phyloP scores from a whole-genome alignment of 2,113 vertebrate genomes.

The Centropus unirufus region DNA sequence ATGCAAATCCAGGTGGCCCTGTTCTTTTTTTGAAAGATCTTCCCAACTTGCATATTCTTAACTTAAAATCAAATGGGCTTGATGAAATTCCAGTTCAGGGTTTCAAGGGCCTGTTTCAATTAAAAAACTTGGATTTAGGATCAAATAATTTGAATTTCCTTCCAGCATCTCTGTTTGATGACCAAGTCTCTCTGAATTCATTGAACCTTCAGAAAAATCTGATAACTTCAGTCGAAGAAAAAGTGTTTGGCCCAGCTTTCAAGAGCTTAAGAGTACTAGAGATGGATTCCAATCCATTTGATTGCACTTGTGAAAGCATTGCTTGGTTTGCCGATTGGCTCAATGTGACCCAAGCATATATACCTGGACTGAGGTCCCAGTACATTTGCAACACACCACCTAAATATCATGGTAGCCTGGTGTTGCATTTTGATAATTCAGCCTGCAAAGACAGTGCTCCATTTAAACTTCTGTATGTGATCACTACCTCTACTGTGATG shows the following conservation, averaged over 20 bases:
- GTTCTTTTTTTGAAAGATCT: conserved; percentile 84
- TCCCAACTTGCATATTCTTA: conserved; percentile 74
- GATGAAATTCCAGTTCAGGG: conserved; percentile 88
- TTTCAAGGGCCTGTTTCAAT: conserved; percentile 79
- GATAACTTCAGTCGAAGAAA: conserved; percentile 85
- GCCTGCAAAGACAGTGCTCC: conserved; percentile 91
- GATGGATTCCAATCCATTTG: conserved; percentile 92
- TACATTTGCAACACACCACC: conserved; percentile 92
- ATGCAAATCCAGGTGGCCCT: conserved; percentile 85
- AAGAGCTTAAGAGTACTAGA: conserved; percentile 79
- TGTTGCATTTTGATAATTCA: conserved; percentile 83
- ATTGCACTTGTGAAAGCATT: conserved; percentile 96
- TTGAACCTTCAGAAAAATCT: conserved; percentile 89
- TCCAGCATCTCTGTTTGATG: conserved; percentile 81
- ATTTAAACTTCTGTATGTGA: conserved; percentile 83
- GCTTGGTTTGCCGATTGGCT: conserved; percentile 92
- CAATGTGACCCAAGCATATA: conserved; percentile 78
- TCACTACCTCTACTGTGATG: conserved; percentile 72
- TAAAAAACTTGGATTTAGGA: conserved; percentile 80
- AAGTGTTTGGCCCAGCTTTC: conserved; percentile 82
- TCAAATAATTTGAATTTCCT: conserved; percentile 87
- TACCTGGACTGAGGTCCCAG: conserved; percentile 72
- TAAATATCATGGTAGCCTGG: conserved; percentile 81
- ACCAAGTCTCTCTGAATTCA: conserved; percentile 78
- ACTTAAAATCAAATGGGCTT: conserved; percentile 89